phyloP scores from a whole-genome alignment of 1,140 invertebrate species.

The Babylonia areolata region DNA sequence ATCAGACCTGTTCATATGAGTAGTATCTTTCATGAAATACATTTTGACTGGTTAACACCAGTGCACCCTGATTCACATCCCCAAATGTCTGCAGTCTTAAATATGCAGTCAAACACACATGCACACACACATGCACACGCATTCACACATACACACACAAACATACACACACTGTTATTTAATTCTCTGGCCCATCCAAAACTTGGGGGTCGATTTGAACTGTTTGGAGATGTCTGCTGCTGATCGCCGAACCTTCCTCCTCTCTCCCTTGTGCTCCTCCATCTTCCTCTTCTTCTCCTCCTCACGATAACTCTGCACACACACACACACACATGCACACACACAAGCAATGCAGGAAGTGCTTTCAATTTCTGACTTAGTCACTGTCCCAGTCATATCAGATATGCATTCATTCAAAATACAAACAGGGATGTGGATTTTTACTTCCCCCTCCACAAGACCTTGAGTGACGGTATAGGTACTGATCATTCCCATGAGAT shows the following conservation, averaged over 20 bases:
- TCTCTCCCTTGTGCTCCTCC: constrained; percentile 84
- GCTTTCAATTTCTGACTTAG: too few relatives aligned
- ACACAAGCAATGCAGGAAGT: background rate
- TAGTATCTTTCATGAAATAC: background rate
- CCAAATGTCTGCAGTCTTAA: too few relatives aligned
- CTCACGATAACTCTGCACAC: constrained; percentile 50
- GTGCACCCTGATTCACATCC: too few relatives aligned
- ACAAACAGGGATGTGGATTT: background rate
- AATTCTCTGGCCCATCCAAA: constrained; percentile 64
- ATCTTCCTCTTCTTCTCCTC: constrained; percentile 58
- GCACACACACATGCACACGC: too few relatives aligned
- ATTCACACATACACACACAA: too few relatives aligned
- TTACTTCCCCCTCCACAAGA: too few relatives aligned
- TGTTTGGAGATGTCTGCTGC: constrained; percentile 74
- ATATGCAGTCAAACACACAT: too few relatives aligned
- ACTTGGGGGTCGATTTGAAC: constrained; percentile 60
- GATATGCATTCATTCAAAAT: background rate
- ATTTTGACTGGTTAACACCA: background rate
- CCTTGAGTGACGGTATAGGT: too few relatives aligned
- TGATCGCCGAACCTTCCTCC: constrained; percentile 84
- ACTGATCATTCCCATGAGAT: too few relatives aligned
- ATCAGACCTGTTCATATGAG: background rate
- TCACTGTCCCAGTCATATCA: background rate
- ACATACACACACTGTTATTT: constrained; percentile 29
- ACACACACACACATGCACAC: constrained; percentile 34